Conservation (phyloP, 2,113 vertebrate genomes). For the Tursiops truncatus region DNA sequence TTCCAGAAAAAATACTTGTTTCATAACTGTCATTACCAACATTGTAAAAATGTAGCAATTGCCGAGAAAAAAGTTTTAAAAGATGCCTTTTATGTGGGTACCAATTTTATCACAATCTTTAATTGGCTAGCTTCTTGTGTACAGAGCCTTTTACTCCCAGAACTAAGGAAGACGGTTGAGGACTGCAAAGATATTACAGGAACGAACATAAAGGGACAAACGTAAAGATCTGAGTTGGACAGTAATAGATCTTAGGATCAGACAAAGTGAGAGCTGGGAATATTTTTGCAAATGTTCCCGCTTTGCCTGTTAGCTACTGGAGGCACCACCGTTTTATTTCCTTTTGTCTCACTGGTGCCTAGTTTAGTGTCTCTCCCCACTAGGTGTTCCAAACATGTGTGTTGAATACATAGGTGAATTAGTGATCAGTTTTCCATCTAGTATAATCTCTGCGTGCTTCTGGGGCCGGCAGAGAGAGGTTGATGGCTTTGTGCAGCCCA, state of each 20-base stretch:
- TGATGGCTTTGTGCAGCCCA: not conserved
- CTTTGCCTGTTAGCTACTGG: not conserved
- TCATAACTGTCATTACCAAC: not conserved
- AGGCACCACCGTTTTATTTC: not conserved
- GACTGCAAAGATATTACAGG: not conserved
- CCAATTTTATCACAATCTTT: not conserved
- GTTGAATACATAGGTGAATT: not conserved
- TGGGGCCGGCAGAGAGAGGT: not conserved
- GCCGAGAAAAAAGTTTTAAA: not conserved
- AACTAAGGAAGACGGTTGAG: not conserved
- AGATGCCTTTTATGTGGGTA: not conserved
- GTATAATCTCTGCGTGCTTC: not conserved
- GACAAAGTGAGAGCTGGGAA: not conserved
- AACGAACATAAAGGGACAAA: not conserved
- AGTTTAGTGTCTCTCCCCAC: rapidly evolving
- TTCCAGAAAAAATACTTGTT: not conserved
- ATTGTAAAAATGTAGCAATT: not conserved
- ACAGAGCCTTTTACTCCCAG: not conserved
- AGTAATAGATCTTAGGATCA: not conserved
- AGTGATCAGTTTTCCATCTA: not conserved
- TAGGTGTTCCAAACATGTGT: not conserved
- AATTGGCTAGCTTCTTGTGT: not conserved
- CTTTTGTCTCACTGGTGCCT: not conserved
- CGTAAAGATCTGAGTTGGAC: too few relatives aligned
- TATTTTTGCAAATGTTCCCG: not conserved